Percentiles rank a stretch among this genome's conserved stretches.
Conservation (phyloP, 2,113 vertebrate species). For the Trematocara variabile region DNA sequence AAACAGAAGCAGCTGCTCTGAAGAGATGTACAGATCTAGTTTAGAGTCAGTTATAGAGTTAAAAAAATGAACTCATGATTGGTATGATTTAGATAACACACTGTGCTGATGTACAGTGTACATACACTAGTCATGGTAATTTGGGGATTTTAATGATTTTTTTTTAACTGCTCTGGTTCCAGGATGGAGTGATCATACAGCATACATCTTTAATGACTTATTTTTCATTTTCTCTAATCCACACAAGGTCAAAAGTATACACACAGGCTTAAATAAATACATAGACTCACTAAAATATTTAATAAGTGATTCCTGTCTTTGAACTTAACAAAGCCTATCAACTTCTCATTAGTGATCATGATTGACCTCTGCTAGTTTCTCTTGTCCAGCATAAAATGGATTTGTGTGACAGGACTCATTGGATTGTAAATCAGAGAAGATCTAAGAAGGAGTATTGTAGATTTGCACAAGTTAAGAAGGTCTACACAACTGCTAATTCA, state of each 20-base stretch:
- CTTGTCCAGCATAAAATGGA: neutral
- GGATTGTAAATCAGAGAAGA: neutral
- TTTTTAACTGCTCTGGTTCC: neutral
- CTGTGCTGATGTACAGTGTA: neutral
- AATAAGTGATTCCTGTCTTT: neutral
- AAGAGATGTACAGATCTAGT: neutral
- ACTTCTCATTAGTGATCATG: neutral
- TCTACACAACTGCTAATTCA: neutral
- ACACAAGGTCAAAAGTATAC: neutral
- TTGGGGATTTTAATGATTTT: neutral
- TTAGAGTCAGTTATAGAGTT: neutral
- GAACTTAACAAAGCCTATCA: neutral
- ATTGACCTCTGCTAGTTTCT: neutral
- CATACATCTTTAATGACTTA: neutral
- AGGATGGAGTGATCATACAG: neutral
- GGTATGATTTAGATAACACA: neutral
- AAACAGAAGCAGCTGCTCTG: neutral
- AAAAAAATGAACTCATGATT: neutral
- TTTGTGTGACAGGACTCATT: neutral
- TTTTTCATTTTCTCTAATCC: neutral
- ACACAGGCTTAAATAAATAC: neutral
- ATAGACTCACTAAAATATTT: neutral
- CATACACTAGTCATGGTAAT: neutral
- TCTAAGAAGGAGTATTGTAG: neutral
- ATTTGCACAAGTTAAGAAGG: neutral